Conservation (phyloP, 2,113 vertebrate genomes). For the Nyctibius bracteatus region DNA sequence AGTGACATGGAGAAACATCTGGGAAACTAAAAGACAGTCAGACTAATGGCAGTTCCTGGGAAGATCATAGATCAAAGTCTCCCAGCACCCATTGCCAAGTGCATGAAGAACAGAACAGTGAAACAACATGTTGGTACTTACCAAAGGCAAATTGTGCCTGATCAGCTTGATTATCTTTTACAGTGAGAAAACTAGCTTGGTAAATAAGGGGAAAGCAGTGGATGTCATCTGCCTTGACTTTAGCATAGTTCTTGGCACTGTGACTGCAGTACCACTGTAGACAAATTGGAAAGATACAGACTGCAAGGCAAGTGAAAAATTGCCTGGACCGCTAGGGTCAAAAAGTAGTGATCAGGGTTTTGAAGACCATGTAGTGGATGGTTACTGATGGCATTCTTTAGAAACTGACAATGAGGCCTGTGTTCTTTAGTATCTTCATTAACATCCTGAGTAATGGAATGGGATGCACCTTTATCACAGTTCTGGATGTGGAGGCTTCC, state of each 20-base stretch:
- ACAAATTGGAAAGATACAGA: background rate
- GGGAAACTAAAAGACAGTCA: background rate
- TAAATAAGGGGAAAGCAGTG: background rate
- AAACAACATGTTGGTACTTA: background rate
- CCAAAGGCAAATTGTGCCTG: background rate
- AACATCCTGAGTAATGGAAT: background rate
- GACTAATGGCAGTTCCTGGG: background rate
- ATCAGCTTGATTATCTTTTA: background rate
- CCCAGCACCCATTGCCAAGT: background rate
- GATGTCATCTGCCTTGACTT: background rate
- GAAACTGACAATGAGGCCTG: background rate
- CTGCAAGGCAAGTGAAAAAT: background rate
- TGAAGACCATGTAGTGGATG: background rate
- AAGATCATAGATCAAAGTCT: background rate
- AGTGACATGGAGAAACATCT: background rate
- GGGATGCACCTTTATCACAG: background rate
- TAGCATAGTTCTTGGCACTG: background rate
- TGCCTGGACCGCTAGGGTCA: background rate
- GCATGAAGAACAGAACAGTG: background rate
- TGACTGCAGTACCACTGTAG: background rate
- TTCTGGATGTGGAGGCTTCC: background rate
- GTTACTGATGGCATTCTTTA: background rate
- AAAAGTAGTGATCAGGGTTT: background rate
- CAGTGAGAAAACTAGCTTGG: background rate
- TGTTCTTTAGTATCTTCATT: background rate